phyloP scores from a whole-genome alignment of 1,140 invertebrate genomes.

The Popillia japonica region DNA sequence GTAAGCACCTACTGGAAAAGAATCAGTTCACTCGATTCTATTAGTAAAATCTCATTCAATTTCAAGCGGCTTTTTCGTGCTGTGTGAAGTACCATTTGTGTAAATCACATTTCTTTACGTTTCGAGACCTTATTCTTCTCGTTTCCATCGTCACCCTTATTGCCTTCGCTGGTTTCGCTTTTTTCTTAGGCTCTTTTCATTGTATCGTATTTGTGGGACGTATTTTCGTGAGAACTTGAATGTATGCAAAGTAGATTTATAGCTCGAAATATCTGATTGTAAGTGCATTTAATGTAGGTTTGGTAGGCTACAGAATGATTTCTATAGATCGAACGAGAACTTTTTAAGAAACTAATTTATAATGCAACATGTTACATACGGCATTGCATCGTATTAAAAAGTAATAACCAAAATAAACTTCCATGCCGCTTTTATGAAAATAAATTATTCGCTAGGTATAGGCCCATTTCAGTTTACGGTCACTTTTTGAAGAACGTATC shows the following conservation, averaged over 20 bases:
- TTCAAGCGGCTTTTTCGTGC: slow-evolving; percentile 41
- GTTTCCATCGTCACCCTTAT: slow-evolving; percentile 38
- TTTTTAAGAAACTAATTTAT: too few relatives aligned
- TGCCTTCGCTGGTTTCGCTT: slow-evolving; percentile 34
- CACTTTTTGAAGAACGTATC: too few relatives aligned
- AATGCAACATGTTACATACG: too few relatives aligned
- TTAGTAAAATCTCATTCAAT: slow-evolving; percentile 44
- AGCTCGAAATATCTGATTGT: too few relatives aligned
- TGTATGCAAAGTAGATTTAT: not conserved
- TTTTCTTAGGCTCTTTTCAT: slow-evolving; percentile 5
- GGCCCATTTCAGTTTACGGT: too few relatives aligned
- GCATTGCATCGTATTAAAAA: too few relatives aligned
- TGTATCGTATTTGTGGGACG: slow-evolving; percentile 9
- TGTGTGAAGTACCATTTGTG: slow-evolving; percentile 43
- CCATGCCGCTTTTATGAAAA: too few relatives aligned
- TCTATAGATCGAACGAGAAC: too few relatives aligned
- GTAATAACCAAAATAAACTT: too few relatives aligned
- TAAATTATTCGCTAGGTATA: too few relatives aligned
- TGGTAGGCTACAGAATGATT: too few relatives aligned
- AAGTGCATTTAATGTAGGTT: too few relatives aligned
- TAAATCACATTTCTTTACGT: slow-evolving; percentile 42
- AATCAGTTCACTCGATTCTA: slow-evolving; percentile 42
- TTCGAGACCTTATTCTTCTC: slow-evolving; percentile 4
- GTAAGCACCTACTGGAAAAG: slow-evolving; percentile 37
- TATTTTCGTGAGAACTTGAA: not conserved